These are phyloP conservation scores for Autographa gamma DNA, from an alignment of 2,888 invertebrate genomes.

Conservation along the genomic window DNA sequence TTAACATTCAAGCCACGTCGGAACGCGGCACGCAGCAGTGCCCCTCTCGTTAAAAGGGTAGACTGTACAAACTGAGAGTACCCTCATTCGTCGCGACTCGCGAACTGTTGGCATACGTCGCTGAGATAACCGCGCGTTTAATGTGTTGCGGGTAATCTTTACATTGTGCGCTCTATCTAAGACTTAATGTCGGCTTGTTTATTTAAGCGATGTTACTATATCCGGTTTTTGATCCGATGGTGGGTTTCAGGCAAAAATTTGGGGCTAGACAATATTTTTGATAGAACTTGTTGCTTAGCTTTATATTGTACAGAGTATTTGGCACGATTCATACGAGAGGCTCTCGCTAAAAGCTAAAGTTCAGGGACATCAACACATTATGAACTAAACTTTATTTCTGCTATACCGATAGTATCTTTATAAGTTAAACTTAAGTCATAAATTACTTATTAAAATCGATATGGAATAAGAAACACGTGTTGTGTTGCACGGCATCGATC, in stretches of 20 bases:
- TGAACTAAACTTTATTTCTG: too few relatives aligned
- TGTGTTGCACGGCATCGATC: slow-evolving; percentile 39
- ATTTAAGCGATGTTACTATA: slow-evolving; percentile 25
- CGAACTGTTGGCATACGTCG: slow-evolving; percentile 48
- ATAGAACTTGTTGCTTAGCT: neutral
- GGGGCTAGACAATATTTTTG: neutral
- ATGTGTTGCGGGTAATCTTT: slow-evolving; percentile 50
- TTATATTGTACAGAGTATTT: neutral
- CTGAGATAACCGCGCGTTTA: slow-evolving; percentile 52
- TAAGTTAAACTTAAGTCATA: neutral
- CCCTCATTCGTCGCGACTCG: slow-evolving; percentile 43
- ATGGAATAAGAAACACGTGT: slow-evolving; percentile 21
- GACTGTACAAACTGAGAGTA: slow-evolving; percentile 48
- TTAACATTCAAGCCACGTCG: slow-evolving; percentile 43
- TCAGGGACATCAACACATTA: too few relatives aligned
- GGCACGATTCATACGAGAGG: neutral
- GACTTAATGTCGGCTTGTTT: slow-evolving; percentile 39
- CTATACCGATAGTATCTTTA: too few relatives aligned
- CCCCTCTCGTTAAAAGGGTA: slow-evolving; percentile 51
- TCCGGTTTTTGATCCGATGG: neutral
- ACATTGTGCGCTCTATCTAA: slow-evolving; percentile 50
- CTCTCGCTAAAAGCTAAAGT: too few relatives aligned
- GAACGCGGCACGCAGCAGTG: slow-evolving; percentile 34
- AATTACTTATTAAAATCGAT: slow-evolving; percentile 13
- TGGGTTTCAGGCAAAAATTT: neutral